Evolutionary conservation across 2,888 invertebrate species (phyloP), one percentile per base, ranked within the genome.

Genomic region (Ischnura elegans): DNA sequence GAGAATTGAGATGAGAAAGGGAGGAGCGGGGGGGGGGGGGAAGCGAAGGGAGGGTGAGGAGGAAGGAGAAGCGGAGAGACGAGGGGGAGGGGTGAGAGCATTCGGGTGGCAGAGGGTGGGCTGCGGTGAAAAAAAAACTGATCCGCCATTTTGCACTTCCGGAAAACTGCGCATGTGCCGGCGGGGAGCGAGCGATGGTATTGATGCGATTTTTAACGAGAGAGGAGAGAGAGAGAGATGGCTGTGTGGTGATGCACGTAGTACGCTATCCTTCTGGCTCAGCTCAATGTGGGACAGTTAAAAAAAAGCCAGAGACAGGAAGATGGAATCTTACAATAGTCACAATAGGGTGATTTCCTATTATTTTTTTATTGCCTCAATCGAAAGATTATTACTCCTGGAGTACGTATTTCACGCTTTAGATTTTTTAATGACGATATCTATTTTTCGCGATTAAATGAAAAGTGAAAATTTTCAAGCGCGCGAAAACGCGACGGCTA

Each of bases 121-220:
- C 5, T 1, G 61, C 4, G n/a, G 25, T 3, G 61, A 10, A 19
- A 19, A 10, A 43, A 85, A 43, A 10, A n/a, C 29, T 76, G 29
- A 76, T 36, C 76, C 76, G 76, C 76, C 76, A 76, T 76, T 76
- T 76, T 76, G 36, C 76, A 76, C 76, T 76, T 76, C 76, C 76
- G 36, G 76, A 76, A 76, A 76, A 76, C 76, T 76, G 76, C 76
- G 76, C 76, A 76, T 76, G 76, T 76, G 76, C n/a, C 8, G 86
- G 46, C 21, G 45, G 25, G 46, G 43, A 86, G 86, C 8, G 86
- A 46, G n/a, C 46, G 86, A 86, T 43, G 86, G 45, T 43, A 76
- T 76, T 76, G 76, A 76, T 76, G 76, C 76, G 76, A 76, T 76
- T 76, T 76, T 76, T 76, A 76, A 36, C 76, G 76, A 76, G 76